Evolutionary conservation across 2,888 invertebrate species (phyloP), one percentile per base, ranked within the genome.

Genomic region (Lumbricus terrestris): DNA sequence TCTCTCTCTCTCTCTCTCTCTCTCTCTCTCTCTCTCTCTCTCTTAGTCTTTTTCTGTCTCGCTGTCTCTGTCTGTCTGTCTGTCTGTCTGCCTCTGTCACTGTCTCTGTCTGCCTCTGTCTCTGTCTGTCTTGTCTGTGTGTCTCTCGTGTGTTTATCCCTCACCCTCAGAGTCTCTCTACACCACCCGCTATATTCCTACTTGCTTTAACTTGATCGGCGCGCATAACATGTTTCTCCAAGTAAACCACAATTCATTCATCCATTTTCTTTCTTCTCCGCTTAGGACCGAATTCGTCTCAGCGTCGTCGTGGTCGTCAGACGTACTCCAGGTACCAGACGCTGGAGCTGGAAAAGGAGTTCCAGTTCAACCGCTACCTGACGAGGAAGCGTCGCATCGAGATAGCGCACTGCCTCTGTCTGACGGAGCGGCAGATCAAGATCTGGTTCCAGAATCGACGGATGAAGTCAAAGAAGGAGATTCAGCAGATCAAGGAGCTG

Each of bases 251-350:
- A n/a, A n/a, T n/a, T n/a, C n/a, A n/a, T n/a, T n/a, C n/a, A n/a
- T n/a, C n/a, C n/a, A n/a, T n/a, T n/a, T n/a, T n/a, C n/a, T n/a
- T n/a, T n/a, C n/a, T n/a, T n/a, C 18, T 29, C 5, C n/a, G 82
- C 85, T 38, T 92, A 94, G 94, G 94, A 90, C 94, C 94, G 18
- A 94, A 94, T 91, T 94, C 94, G 33, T 93, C 94, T 89, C 94
- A 94, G 91, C 92, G 94, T 91, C 89, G 94, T 88, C 90, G 98
- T 95, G 98, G 98, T 93, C 97, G 98, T 94, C 98, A 98, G 96
- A 98, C 98, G 93, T 98, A 98, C 96, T 98, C 98, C 94, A 96
- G 98, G 95, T 98, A 98, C 96, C 98, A 98, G 96, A 98, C 98
- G 91, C 96, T 98, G 95, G 98, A 98, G 96, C 96, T 98, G 96